Evolutionary conservation across 2,888 invertebrate genomes (phyloP), one percentile per base, ranked within the genome.

Genomic region (Cerastoderma edule): DNA sequence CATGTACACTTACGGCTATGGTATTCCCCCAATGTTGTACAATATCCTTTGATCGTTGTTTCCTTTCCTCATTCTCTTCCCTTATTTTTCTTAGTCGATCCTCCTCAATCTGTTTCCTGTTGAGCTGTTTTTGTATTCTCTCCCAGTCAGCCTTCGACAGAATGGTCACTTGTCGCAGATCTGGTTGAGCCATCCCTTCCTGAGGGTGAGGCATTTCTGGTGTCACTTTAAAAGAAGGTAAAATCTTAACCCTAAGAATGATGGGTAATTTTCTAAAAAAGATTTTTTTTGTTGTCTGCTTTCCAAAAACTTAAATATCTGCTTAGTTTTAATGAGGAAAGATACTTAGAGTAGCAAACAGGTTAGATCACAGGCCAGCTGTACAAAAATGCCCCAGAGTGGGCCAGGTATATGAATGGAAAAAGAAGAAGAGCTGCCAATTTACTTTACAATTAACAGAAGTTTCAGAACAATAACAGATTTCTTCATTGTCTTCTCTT

Each of bases 21-120:
- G 93, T 93, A 72, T 93, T 93, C 65, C 90, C 87, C 93, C 93
- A 93, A 73, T 91, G 87, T 78, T 92, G 89, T 0, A 92, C 90
- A 35, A 90, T 83, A 60, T 92, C 91, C 70, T 91, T 90, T 6
- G 92, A 92, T 65, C 85, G 84, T 56, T 89, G 85, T 66, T 89
- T 91, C 65, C 89, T 78, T 24, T 86, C 84, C 63, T 91, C 90
- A 72, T 87, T 88, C 60, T 92, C 91, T 70, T 88, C 91, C 3
- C 83, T 71, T 16, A 86, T 86, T 71, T 83, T 83, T 54, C 85
- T 76, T 8, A 87, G 67, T 66, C 83, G 85, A 44, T 92, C 92
- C 78, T 89, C 89, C 77, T 92, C 90, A 22, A 91, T 88, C 63
- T 91, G 85, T 72, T 88, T 87, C 60, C 88, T 86, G 76, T 93